phyloP scores from a whole-genome alignment of 2,888 invertebrate genomes.

The Troides aeacus region DNA sequence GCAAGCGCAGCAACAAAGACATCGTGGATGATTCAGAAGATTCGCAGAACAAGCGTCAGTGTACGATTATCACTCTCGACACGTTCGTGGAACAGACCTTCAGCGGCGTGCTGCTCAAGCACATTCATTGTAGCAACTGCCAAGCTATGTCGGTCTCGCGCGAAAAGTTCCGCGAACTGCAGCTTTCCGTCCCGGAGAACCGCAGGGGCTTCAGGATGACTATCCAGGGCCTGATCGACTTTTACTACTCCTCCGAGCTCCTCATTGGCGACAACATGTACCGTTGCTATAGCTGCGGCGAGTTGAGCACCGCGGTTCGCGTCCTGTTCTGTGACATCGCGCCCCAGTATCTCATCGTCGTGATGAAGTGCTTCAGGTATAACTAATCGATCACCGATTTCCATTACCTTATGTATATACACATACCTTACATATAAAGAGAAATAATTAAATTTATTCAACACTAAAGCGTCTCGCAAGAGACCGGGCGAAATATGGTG shows the following conservation, averaged over 20 bases:
- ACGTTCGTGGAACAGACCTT: constrained; percentile 84
- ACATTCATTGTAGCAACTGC: constrained; percentile 87
- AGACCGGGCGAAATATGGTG: too few relatives aligned
- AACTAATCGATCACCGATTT: background rate
- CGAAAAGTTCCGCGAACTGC: constrained; percentile 90
- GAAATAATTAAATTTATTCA: too few relatives aligned
- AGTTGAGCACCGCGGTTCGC: constrained; percentile 86
- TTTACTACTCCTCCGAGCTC: constrained; percentile 88
- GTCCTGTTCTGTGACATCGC: constrained; percentile 82
- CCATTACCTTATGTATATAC: too few relatives aligned
- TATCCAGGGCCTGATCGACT: constrained; percentile 89
- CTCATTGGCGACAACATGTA: constrained; percentile 90
- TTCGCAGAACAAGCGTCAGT: constrained; percentile 49
- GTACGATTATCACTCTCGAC: constrained; percentile 32
- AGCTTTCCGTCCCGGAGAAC: constrained; percentile 86
- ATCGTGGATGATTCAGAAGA: background rate
- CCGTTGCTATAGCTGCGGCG: constrained; percentile 87
- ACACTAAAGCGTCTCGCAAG: too few relatives aligned
- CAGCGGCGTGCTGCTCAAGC: constrained; percentile 87
- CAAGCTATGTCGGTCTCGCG: constrained; percentile 85
- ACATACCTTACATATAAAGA: too few relatives aligned
- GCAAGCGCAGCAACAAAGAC: constrained; percentile 35
- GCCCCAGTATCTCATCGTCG: constrained; percentile 89
- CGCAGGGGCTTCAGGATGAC: constrained; percentile 73
- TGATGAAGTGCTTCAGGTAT: constrained; percentile 87